These are phyloP conservation scores for Rhopalosiphum nymphaeae DNA, from an alignment of 2,888 invertebrate species.

Conservation along the genomic window DNA sequence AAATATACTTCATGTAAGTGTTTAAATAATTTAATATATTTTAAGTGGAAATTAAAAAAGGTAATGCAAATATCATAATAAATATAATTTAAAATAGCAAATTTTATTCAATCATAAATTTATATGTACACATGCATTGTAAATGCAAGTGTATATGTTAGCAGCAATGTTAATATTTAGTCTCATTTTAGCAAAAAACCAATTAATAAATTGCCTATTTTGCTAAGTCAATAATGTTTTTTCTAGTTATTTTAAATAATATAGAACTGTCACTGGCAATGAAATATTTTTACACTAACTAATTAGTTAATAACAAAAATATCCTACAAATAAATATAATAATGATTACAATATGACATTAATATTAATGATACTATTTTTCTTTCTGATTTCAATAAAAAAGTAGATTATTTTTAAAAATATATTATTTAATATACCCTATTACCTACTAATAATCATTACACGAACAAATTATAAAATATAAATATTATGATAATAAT, in stretches of 20 bases:
- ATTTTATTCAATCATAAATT: not conserved
- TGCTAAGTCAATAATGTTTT: not conserved
- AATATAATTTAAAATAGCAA: conserved; percentile 9
- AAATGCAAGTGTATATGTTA: not conserved
- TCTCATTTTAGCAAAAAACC: not conserved
- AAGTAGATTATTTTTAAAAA: not conserved
- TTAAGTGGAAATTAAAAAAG: not conserved
- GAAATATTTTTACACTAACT: not conserved
- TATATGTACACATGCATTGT: not conserved
- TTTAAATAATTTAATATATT: not conserved
- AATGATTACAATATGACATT: not conserved
- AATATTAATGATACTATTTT: not conserved
- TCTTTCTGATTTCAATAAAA: not conserved
- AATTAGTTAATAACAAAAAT: not conserved
- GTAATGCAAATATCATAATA: not conserved
- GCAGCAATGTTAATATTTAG: conserved; percentile 7
- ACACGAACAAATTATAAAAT: not conserved
- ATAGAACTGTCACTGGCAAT: not conserved
- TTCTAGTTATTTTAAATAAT: not conserved
- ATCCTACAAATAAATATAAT: not conserved
- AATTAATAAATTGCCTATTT: not conserved
- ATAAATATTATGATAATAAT: not conserved
- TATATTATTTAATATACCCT: not conserved
- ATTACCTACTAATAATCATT: not conserved
- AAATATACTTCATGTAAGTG: not conserved